Base-by-base conservation (phyloP, 2,888 invertebrate genomes). In the Ptilodon capucinus region DNA sequence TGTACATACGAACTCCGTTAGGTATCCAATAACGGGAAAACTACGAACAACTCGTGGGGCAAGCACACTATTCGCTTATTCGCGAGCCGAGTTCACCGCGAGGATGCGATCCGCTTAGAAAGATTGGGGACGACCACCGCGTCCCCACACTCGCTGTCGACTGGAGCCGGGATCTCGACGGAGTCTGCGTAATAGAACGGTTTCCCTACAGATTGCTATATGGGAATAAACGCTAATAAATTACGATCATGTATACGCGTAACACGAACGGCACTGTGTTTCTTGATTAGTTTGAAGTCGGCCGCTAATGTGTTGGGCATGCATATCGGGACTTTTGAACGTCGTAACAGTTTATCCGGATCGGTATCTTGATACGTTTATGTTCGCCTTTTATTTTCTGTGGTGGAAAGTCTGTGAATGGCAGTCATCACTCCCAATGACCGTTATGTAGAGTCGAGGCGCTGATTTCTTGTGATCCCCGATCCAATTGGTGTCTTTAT, bases 221-320 rank as follows among this genome's bases (percentile, higher is more conserved):
- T 85, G 84, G 83, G 90, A 87, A 90, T 91, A 88, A 90, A 84
- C 79, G 85, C 84, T 90, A 87, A 89, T 90, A 90, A 90, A 90
- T 90, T 90, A 90, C 85, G 80, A 81, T 86, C 86, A 83, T 81
- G 84, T 84, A 85, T 85, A 84, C 81, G 86, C 83, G 84, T 84
- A 78, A 82, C 78, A 80, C 81, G 79, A 81, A 81, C 77, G 74
- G 76, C 74, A 76, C 83, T 75, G 74, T 81, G 83, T 80, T 40
- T 85, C 83, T 82, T 89, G 87, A 91, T 90, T 88, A 87, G 90
- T 87, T 88, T 87, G 84, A 89, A 86, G 86, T 84, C 77, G 73
- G 68, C 86, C 86, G 86, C 81, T 86, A 83, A 85, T 81, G 83
- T 77, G 81, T 73, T 65, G 72, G 71, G 76, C 79, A 80, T 73